Evolutionary conservation across 1,140 invertebrate species (phyloP), one percentile per base, ranked within the genome.

Genomic region (Calycopis cecrops): DNA sequence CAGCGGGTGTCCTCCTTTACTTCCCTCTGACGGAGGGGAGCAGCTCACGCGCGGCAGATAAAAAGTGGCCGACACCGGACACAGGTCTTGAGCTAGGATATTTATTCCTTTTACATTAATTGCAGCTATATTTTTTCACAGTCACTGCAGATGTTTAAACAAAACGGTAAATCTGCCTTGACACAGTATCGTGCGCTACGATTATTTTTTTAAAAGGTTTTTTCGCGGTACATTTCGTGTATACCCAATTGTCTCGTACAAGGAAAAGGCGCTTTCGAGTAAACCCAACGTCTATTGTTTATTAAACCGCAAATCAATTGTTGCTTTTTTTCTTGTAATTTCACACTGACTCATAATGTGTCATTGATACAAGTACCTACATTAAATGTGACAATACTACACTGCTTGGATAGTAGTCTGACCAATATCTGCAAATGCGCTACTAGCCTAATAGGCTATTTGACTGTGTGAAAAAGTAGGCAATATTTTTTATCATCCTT

Each of bases 301-400:
- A 44, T 17, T 44, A 44, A 17, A 44, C 40, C 40, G 14, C 40
- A 44, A 44, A 44, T 44, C 40, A 14, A 44, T 44, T 44, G 40
- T 44, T 37, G 1, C 11, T 44, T 44, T 44, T 44, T 16, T 44
- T 28, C 21, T 28, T 28, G 21, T 28, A 28, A 28, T 44, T 44
- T 44, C 17, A 44, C 40, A 9, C 17, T 44, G 40, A 44, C 14
- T 44, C 40, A 44, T 44, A 16, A 44, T 18, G 40, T 44, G 40
- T 44, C 40, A 44, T 44, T 44, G 16, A 14, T 40, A n/a, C 3
- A 3, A n/a, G 12, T 35, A 35, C 4, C 34, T 37, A n/a, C 9
- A 37, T 10, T 37, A 4, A 10, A 4, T 37, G n/a, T 9, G 3
- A 10, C 9, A 37, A n/a, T 37, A 10, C 35, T 9, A 37, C 1